A percentile compares a stretch with the other conserved stretches of the same genome.
Conservation (phyloP, 2,113 vertebrate genomes). For the Bettongia penicillata region DNA sequence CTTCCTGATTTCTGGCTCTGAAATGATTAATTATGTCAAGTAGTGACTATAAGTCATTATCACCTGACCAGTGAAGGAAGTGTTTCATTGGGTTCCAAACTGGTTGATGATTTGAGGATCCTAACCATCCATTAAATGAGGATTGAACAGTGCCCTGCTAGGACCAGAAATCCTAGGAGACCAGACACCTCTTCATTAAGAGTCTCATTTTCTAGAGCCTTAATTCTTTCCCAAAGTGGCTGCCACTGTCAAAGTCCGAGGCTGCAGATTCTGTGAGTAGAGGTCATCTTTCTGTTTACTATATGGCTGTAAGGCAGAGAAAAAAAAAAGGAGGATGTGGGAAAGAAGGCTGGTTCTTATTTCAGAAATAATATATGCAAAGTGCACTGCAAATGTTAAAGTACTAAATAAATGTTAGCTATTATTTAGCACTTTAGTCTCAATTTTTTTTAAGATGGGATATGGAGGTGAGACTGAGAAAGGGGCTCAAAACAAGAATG, state of each 20-base stretch:
- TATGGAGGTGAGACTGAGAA: not conserved
- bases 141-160: not conserved
- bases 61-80: not conserved
- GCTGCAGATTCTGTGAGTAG: not conserved
- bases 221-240: not conserved
- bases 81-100: not conserved
- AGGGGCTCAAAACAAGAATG: not conserved
- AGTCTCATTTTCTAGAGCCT: not conserved
- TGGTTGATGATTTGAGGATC: not conserved
- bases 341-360: not conserved
- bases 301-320: not conserved
- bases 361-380: not conserved
- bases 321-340: not conserved
- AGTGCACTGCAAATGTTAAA: not conserved
- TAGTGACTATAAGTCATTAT: not conserved
- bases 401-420: not conserved
- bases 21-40: not conserved
- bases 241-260: not conserved
- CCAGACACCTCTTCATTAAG: not conserved
- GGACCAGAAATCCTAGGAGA: not conserved
- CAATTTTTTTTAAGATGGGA: not conserved
- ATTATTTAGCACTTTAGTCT: not conserved
- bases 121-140: not conserved
- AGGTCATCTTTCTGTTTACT: not conserved
- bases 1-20: not conserved